Evolutionary conservation across 2,113 vertebrate genomes (phyloP).

Genomic region (Noturus placidus): DNA sequence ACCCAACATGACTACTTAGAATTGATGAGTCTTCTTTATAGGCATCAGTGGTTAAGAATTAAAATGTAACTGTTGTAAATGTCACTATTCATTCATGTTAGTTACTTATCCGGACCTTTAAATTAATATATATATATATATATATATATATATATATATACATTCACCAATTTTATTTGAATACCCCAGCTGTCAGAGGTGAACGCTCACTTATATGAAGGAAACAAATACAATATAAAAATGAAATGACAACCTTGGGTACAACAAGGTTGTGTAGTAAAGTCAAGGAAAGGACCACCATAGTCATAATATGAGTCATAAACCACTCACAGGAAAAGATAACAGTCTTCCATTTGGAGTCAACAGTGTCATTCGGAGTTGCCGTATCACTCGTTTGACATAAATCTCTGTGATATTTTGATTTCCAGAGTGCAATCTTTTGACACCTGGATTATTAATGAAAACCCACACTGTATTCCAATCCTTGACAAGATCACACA

Average conservation of each 20-base stretch:
- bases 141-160: no score
- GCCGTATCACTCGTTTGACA: conserved; percentile 59
- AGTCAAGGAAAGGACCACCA: conserved; percentile 64
- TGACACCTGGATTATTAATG: conserved; percentile 36
- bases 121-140: no score
- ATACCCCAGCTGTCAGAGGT: conserved; percentile 29
- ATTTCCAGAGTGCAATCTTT: conserved; percentile 59
- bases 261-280: conserved; percentile 43
- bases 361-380: conserved; percentile 62
- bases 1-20: neutral
- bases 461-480: neutral
- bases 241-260: conserved; percentile 57
- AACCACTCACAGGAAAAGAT: conserved; percentile 67
- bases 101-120: neutral
- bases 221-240: conserved; percentile 53
- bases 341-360: conserved; percentile 66
- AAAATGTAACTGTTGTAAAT: neutral
- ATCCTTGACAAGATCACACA: conserved; percentile 11
- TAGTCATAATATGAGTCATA: conserved; percentile 49
- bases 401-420: conserved; percentile 71
- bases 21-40: neutral
- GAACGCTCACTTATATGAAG: neutral
- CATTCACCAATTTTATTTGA: conserved; percentile 54
- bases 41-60: neutral
- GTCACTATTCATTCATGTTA: neutral